Evolutionary conservation across 2,113 vertebrate species (phyloP).

Genomic region (Paratilapia polleni): DNA sequence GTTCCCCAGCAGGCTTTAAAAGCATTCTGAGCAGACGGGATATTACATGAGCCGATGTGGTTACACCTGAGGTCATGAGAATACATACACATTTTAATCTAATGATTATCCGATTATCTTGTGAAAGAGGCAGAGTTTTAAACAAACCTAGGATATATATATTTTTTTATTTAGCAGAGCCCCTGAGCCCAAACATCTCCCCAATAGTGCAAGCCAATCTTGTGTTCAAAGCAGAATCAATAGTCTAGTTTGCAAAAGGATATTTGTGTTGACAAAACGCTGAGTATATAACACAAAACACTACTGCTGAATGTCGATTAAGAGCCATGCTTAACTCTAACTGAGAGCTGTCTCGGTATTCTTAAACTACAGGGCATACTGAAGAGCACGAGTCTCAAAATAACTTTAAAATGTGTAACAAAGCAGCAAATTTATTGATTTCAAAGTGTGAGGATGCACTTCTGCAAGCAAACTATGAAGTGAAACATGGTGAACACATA

Average conservation of each 20-base stretch:
- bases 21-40: not conserved
- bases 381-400: not conserved
- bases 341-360: not conserved
- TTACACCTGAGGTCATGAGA: not conserved
- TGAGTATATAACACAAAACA: slow-evolving; percentile 35
- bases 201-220: slow-evolving; percentile 24
- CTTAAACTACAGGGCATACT: not conserved
- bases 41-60: not conserved
- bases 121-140: not conserved
- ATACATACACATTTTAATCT: not conserved
- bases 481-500: not conserved
- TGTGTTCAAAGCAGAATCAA: slow-evolving; percentile 52
- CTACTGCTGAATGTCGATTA: slow-evolving; percentile 19
- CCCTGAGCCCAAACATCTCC: slow-evolving; percentile 23
- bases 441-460: not conserved
- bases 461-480: not conserved
- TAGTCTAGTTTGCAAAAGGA: slow-evolving; percentile 39
- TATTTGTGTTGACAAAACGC: slow-evolving; percentile 47
- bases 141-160: not conserved
- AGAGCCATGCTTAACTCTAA: slow-evolving; percentile 15
- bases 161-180: not conserved
- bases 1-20: slow-evolving; percentile 11
- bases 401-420: not conserved
- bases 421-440: not conserved
- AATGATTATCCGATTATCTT: not conserved